Evolutionary conservation across 2,113 vertebrate species (phyloP).

Genomic region (Oryctolagus cuniculus): mOryCun1.1 NC_091433.1:155631501-155632000

Average conservation of each 20-base stretch:
- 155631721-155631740: conserved; percentile 13
- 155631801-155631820: background rate
- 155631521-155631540: too few species aligned
- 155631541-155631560: too few species aligned
- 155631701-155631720: conserved; percentile 12
- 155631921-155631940: conserved; percentile 39
- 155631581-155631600: too few species aligned
- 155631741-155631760: conserved; percentile 1
- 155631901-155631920: background rate
- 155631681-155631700: too few species aligned
- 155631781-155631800: too few species aligned
- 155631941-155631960: background rate
- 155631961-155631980: background rate
- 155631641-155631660: too few species aligned
- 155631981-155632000: background rate
- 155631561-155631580: too few species aligned
- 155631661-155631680: too few species aligned
- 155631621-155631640: too few species aligned
- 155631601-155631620: too few species aligned
- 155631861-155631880: conserved; percentile 64
- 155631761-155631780: background rate
- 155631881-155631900: background rate
- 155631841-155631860: background rate
- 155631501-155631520: too few species aligned
- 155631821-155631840: conserved; percentile 18